A percentile compares a stretch with the other conserved stretches of the same genome.
These are phyloP conservation scores for Gavia stellata DNA, from an alignment of 2,113 vertebrate species.

Conservation along the genomic window DNA sequence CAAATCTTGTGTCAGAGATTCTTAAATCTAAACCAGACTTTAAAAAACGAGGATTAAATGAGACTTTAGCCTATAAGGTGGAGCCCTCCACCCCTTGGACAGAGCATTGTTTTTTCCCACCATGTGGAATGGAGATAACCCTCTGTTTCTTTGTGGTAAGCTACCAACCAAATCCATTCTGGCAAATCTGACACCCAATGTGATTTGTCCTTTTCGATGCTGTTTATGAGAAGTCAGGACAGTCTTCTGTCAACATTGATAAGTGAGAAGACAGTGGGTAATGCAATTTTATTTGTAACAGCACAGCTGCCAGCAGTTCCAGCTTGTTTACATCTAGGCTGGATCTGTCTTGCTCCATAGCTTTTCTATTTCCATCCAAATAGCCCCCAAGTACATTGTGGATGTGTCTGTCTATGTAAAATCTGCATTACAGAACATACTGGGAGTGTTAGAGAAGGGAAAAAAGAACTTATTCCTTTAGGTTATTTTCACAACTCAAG, in stretches of 20 bases:
- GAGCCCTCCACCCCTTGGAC: background rate
- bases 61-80: background rate
- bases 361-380: constrained; percentile 61
- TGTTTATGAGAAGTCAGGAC: constrained; percentile 60
- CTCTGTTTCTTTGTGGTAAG: constrained; percentile 41
- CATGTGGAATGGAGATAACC: constrained; percentile 54
- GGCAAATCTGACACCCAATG: constrained; percentile 55
- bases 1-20: background rate
- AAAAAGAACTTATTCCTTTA: background rate
- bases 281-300: constrained; percentile 63
- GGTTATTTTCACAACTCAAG: constrained; percentile 24
- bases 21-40: background rate
- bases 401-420: background rate
- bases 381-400: background rate
- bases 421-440: background rate
- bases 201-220: constrained; percentile 60
- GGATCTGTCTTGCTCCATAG: constrained; percentile 56
- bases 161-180: constrained; percentile 62
- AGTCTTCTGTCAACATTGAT: constrained; percentile 71
- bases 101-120: constrained; percentile 27
- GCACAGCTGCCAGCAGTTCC: constrained; percentile 43
- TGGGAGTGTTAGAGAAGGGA: background rate
- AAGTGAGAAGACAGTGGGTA: constrained; percentile 59
- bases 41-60: background rate
- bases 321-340: constrained; percentile 51